Percentiles rank a stretch among this genome's conserved stretches.
Conservation (phyloP, 2,113 vertebrate species). For the Spilogale gracilis region DNA sequence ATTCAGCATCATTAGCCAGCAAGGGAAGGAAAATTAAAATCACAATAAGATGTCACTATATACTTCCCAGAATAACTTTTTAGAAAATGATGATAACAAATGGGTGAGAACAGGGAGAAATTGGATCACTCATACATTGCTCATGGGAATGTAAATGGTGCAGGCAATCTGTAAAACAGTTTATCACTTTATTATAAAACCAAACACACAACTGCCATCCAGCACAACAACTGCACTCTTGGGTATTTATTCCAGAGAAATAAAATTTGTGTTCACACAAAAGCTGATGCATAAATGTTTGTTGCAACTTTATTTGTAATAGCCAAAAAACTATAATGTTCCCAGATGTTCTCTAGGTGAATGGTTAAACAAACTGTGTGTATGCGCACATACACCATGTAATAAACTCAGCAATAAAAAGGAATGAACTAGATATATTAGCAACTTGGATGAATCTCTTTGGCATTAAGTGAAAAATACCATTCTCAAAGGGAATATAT, state of each 20-base stretch:
- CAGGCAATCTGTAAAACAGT: not conserved
- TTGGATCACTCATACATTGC: not conserved
- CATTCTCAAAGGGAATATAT: not conserved
- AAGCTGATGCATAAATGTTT: not conserved
- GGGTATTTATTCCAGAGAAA: not conserved
- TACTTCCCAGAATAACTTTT: not conserved
- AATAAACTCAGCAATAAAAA: not conserved
- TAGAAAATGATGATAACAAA: not conserved
- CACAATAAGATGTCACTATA: not conserved
- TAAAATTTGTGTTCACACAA: not conserved
- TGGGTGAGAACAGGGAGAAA: not conserved
- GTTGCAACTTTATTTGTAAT: not conserved
- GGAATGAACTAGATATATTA: not conserved
- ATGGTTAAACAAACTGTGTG: not conserved
- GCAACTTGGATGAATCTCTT: not conserved
- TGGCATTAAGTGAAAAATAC: not conserved
- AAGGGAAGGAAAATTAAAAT: constrained; percentile 34
- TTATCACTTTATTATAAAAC: not conserved
- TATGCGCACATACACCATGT: not conserved
- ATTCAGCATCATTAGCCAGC: not conserved
- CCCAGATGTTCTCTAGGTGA: not conserved
- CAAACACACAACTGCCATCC: not conserved
- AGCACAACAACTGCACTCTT: not conserved
- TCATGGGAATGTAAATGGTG: not conserved
- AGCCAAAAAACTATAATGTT: not conserved